Percentiles rank a stretch among this genome's conserved stretches.
Conservation (phyloP, 2,797 vertebrate genomes). For the Alosa sapidissima region DNA sequence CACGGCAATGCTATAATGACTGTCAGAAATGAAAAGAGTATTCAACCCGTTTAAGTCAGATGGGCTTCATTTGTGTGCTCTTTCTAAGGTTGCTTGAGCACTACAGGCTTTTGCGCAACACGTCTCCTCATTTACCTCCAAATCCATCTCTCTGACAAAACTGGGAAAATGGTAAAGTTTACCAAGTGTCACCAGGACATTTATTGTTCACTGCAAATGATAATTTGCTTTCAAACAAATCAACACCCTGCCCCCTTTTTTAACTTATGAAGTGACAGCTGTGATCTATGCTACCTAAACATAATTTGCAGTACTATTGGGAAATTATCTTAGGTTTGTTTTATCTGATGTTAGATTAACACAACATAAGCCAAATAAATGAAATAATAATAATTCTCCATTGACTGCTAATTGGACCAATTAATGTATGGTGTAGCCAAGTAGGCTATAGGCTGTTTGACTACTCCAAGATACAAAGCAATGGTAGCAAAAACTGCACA, state of each 20-base stretch:
- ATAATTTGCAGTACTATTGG: no score
- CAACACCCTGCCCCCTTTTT: background rate
- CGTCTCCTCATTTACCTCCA: background rate
- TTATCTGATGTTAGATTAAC: background rate
- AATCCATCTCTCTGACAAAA: background rate
- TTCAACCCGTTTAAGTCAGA: background rate
- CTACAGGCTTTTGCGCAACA: background rate
- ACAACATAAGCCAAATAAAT: background rate
- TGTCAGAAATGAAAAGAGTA: background rate
- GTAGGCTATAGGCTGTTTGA: background rate
- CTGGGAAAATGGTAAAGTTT: background rate
- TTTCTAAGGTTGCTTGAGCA: background rate
- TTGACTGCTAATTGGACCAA: no score
- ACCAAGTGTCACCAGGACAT: background rate
- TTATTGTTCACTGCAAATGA: background rate
- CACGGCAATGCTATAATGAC: background rate
- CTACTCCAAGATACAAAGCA: background rate
- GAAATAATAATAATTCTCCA: background rate
- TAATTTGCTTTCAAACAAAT: background rate
- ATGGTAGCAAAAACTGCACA: background rate
- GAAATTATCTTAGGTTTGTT: background rate
- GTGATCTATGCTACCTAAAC: background rate
- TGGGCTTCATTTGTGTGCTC: background rate
- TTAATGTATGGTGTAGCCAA: no score
- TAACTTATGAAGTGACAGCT: background rate